These are phyloP conservation scores for Xanthia icteritia DNA, from an alignment of 2,888 invertebrate species.

Conservation along the genomic window DNA sequence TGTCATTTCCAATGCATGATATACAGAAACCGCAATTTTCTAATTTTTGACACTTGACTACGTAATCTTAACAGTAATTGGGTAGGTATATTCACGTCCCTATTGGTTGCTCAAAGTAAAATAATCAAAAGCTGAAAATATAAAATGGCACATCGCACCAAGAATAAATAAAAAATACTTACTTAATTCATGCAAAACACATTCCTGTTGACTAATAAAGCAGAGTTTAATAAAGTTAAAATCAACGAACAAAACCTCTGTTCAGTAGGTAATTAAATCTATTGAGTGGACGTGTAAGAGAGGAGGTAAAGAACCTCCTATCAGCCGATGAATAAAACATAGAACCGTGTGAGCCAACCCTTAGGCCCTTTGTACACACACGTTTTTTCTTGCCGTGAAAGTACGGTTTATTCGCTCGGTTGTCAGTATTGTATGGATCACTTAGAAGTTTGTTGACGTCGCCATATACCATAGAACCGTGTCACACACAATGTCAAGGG, in stretches of 20 bases:
- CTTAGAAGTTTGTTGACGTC: no score
- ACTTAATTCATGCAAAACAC: slow-evolving; percentile 29
- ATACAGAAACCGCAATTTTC: background rate
- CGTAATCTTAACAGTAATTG: background rate
- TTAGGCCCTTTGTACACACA: slow-evolving; percentile 47
- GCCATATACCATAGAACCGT: no score
- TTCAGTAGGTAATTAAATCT: slow-evolving; percentile 80
- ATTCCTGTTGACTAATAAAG: slow-evolving; percentile 47
- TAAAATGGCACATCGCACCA: background rate
- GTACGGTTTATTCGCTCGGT: background rate
- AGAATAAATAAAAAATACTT: slow-evolving; percentile 17
- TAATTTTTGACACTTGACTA: background rate
- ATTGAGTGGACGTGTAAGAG: slow-evolving; percentile 74
- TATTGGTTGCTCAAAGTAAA: no score
- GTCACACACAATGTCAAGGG: background rate
- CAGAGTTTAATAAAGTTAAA: slow-evolving; percentile 53
- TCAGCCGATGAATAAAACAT: slow-evolving; percentile 83
- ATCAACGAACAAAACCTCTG: slow-evolving; percentile 67
- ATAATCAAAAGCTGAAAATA: background rate
- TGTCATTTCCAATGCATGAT: background rate
- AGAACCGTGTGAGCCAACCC: slow-evolving; percentile 72
- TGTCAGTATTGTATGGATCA: background rate
- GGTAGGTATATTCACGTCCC: background rate
- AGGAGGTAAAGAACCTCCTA: slow-evolving; percentile 75
- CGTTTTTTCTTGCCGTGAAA: background rate